Conservation (phyloP, 1,140 invertebrate genomes). For the Trialeurodes vaporariorum region DNA sequence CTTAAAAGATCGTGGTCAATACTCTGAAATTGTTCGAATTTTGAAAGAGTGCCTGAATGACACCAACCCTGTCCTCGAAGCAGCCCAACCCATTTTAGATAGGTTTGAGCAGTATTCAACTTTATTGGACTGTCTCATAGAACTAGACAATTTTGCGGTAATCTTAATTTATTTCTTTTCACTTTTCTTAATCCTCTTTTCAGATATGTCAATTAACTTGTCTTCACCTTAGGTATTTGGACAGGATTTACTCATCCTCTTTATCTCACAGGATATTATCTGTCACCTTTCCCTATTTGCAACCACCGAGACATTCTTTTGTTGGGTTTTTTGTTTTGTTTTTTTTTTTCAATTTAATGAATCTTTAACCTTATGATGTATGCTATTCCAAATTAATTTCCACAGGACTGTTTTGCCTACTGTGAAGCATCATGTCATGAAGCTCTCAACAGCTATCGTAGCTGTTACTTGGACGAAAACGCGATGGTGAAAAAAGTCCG, state of each 20-base stretch:
- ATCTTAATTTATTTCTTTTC: slow-evolving; percentile 16
- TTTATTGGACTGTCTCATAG: slow-evolving; percentile 44
- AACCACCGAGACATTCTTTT: no score
- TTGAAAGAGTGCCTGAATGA: background rate
- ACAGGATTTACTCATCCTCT: no score
- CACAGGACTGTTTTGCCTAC: slow-evolving; percentile 44
- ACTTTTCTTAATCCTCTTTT: background rate
- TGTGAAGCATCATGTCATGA: slow-evolving; percentile 21
- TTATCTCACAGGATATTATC: no score
- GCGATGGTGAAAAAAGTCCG: slow-evolving; percentile 38
- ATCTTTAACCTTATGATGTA: no score
- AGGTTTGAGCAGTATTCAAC: slow-evolving; percentile 45
- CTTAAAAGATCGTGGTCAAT: background rate
- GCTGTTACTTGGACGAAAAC: slow-evolving; percentile 29
- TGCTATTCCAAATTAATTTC: no score
- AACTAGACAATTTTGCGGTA: slow-evolving; percentile 38
- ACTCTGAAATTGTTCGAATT: background rate
- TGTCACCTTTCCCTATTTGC: no score
- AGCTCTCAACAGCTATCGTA: slow-evolving; percentile 21
- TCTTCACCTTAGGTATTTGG: no score
- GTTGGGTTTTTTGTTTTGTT: no score
- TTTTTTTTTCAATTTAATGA: no score
- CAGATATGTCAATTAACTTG: no score
- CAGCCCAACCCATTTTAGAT: slow-evolving; percentile 28
- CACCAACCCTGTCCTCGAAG: slow-evolving; percentile 10